phyloP scores from a whole-genome alignment of 1,140 invertebrate species.

The Diabrotica undecimpunctata region DNA sequence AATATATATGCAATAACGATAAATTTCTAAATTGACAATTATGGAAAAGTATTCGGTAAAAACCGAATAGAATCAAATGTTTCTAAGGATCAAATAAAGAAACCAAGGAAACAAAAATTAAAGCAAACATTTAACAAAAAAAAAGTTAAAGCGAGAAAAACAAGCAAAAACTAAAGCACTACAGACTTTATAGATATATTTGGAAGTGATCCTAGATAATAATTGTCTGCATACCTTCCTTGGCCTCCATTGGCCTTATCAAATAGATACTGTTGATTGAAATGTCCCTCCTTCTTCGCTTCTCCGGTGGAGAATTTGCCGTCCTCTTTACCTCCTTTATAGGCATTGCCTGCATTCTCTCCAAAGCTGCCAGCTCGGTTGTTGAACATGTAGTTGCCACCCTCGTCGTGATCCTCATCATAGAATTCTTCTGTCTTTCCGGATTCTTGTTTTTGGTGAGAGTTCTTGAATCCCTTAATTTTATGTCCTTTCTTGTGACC shows the following conservation, averaged over 20 bases:
- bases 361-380: slow-evolving; percentile 51
- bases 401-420: slow-evolving; percentile 62
- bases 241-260: slow-evolving; percentile 54
- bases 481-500: slow-evolving; percentile 64
- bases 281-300: slow-evolving; percentile 55
- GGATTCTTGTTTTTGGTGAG: slow-evolving; percentile 63
- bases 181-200: too few species aligned
- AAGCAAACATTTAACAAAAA: too few species aligned
- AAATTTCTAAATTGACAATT: too few species aligned
- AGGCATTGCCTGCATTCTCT: slow-evolving; percentile 52
- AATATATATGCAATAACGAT: too few species aligned
- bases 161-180: too few species aligned
- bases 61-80: too few species aligned
- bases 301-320: slow-evolving; percentile 52
- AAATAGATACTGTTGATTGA: slow-evolving; percentile 50
- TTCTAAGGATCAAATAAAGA: too few species aligned
- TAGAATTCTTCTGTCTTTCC: slow-evolving; percentile 64
- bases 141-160: too few species aligned
- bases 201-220: too few species aligned
- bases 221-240: slow-evolving; percentile 48
- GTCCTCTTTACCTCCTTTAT: slow-evolving; percentile 55
- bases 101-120: too few species aligned
- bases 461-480: slow-evolving; percentile 61
- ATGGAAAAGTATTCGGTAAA: too few species aligned
- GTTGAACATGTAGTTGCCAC: slow-evolving; percentile 53